Evolutionary conservation across 2,797 vertebrate genomes (phyloP), one percentile per base, ranked within the genome.

Genomic region (Aerospiza tachiro): DNA sequence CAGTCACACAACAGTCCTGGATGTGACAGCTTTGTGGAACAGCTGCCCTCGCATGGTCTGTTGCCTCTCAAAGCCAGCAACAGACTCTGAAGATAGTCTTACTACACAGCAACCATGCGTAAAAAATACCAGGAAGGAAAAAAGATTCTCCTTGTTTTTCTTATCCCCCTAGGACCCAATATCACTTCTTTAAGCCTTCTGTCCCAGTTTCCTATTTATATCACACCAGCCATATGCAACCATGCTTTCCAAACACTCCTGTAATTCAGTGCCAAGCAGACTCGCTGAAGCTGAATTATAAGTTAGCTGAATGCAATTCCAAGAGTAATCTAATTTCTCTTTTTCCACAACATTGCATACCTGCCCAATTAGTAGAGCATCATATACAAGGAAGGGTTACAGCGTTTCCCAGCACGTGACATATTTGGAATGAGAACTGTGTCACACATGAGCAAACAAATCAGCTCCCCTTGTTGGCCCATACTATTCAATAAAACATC

Each of bases 171-270:
- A 81, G 53, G 80, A 73, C 44, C 15, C 18, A 49, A 3, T 89
- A 82, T 80, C 56, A 82, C 16, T 81, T 62, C 53, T 73, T 80
- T 73, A 82, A 85, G 71, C 21, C 70, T 89, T 82, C 71, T 73
- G 67, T 45, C 68, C 89, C 82, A 68, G 21, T 95, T 94, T 89
- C 75, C 52, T 81, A 61, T 70, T 89, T 90, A 53, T 91, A 91
- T 92, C 79, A 82, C 56, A 63, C 31, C 36, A 85, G 20, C 36
- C 67, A 35, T 44, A 81, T 31, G 22, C n/a, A 89, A 9, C 31
- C 23, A 23, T 15, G 45, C 29, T 95, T 86, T 71, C 78, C 44
- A 91, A 91, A 77, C 47, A 31, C 47, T 66, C 20, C 31, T 63
- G 26, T 44, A 58, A 55, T 31, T 71, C 49, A 35, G 16, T 47